These are phyloP conservation scores for Sthenelais limicola DNA, from an alignment of 2,888 invertebrate genomes.

Conservation along the genomic window DNA sequence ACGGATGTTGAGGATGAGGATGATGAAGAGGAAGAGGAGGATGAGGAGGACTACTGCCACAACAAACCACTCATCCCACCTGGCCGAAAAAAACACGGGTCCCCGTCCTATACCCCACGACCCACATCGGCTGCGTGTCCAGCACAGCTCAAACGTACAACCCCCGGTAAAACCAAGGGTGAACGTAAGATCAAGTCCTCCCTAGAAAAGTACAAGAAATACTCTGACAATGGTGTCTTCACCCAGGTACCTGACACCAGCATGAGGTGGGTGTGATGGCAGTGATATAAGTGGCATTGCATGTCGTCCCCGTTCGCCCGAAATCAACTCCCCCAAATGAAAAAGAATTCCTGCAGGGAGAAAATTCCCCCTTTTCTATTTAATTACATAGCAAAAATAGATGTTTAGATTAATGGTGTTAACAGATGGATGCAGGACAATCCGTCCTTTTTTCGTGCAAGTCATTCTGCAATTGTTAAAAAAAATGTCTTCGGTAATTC, in stretches of 20 bases:
- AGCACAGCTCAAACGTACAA: conserved; percentile 36
- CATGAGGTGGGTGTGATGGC: conserved; percentile 36
- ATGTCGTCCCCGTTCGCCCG: too few relatives aligned
- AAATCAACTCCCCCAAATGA: too few relatives aligned
- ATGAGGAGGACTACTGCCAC: conserved; percentile 41
- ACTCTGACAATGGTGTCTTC: conserved; percentile 43
- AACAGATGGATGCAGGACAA: too few relatives aligned
- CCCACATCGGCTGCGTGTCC: conserved; percentile 20
- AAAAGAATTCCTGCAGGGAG: too few relatives aligned
- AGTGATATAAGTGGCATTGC: too few relatives aligned
- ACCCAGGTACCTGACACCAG: conserved; percentile 42
- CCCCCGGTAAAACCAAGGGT: conserved; percentile 21
- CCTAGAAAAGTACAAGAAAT: conserved; percentile 40
- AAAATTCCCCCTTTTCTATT: too few relatives aligned
- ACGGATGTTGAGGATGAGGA: conserved; percentile 22
- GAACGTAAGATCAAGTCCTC: conserved; percentile 38
- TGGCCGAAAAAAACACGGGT: conserved; percentile 26
- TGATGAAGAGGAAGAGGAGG: conserved; percentile 39
- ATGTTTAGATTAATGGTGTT: too few relatives aligned
- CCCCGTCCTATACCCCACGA: conserved; percentile 27
- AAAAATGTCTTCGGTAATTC: too few relatives aligned
- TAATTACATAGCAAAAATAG: too few relatives aligned
- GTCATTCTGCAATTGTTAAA: too few relatives aligned
- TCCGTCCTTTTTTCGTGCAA: too few relatives aligned
- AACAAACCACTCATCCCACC: conserved; percentile 42